Evolutionary conservation across 2,113 vertebrate species (phyloP), one percentile per base, ranked within the genome.

Genomic region (Corythaeola cristata): DNA sequence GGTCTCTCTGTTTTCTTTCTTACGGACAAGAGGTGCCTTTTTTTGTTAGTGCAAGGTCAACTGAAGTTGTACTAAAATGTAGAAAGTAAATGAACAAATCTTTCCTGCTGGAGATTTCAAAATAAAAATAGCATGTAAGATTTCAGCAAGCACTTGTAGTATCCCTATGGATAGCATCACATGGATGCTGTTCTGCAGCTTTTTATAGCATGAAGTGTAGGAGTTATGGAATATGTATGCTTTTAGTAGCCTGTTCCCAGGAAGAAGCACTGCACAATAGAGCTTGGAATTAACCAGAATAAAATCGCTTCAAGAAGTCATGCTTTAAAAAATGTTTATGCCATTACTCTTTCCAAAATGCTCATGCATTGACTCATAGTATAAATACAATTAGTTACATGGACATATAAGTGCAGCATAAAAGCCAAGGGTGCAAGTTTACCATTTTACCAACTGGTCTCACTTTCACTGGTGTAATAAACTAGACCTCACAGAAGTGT

Each of bases 191-290:
- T 56, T 93, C 88, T 52, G 73, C 35, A 81, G 68, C 60, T 96
- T 95, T 95, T 96, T 95, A 95, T 92, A 95, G 82, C 33, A 56
- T 23, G 44, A 90, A 93, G 73, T 15, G 92, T 95, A 81, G 90
- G 96, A 94, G 93, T 94, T 93, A 66, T 39, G 69, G 93, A 94
- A 95, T 95, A 96, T 56, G 79, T 47, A 80, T 81, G 83, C 35
- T 81, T 96, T 90, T 81, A 84, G 92, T 96, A 96, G 72, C 64
- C 72, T 84, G 82, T 92, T 96, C 88, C 80, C 73, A 93, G 92
- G 79, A 96, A 96, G 76, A 88, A 86, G 28, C 56, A 86, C 62
- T 72, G 35, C 75, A 87, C 88, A 90, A 91, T 44, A 92, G 60
- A 89, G 30, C 33, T 90, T 90, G 79, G 88, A 94, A 92, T 90